These are phyloP conservation scores for Ectropis crepuscularia DNA, from an alignment of 2,888 invertebrate genomes.

Conservation along the genomic window DNA sequence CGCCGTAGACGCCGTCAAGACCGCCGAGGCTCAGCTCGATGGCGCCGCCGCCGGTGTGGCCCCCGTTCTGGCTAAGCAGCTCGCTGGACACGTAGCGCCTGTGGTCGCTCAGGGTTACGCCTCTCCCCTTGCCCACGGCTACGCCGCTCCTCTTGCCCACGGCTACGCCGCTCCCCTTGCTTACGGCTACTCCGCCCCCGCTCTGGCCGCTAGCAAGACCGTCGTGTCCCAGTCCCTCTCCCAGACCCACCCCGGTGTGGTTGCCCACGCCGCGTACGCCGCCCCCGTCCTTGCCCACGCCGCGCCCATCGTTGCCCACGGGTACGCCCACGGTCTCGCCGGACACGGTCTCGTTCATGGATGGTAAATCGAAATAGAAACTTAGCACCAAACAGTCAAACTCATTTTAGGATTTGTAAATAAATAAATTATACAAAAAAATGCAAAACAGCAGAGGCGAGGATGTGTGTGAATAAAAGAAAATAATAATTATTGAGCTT, in stretches of 20 bases:
- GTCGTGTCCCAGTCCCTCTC: slow-evolving; percentile 69
- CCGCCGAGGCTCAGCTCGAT: slow-evolving; percentile 74
- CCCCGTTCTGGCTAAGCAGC: slow-evolving; percentile 74
- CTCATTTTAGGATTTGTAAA: slow-evolving; percentile 77
- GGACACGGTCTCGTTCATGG: slow-evolving; percentile 57
- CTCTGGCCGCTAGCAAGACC: slow-evolving; percentile 59
- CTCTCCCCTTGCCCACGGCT: slow-evolving; percentile 45
- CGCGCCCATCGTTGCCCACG: slow-evolving; percentile 43
- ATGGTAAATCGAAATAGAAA: slow-evolving; percentile 80
- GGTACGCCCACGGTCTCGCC: slow-evolving; percentile 44
- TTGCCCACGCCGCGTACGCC: slow-evolving; percentile 46
- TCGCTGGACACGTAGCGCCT: slow-evolving; percentile 66
- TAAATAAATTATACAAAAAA: slow-evolving; percentile 70
- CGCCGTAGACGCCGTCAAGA: slow-evolving; percentile 76
- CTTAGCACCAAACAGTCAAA: slow-evolving; percentile 75
- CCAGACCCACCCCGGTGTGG: slow-evolving; percentile 72
- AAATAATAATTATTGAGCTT: slow-evolving; percentile 54
- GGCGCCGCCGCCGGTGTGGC: slow-evolving; percentile 79
- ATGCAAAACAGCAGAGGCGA: slow-evolving; percentile 72
- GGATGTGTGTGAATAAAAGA: slow-evolving; percentile 83
- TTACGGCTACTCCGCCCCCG: slow-evolving; percentile 50
- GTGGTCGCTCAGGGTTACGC: slow-evolving; percentile 32
- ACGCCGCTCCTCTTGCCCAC: slow-evolving; percentile 38
- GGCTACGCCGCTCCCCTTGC: slow-evolving; percentile 49
- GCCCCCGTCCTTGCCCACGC: slow-evolving; percentile 40